Evolutionary conservation across 1,140 invertebrate species (phyloP).

Genomic region (Bicyclus anynana): DNA sequence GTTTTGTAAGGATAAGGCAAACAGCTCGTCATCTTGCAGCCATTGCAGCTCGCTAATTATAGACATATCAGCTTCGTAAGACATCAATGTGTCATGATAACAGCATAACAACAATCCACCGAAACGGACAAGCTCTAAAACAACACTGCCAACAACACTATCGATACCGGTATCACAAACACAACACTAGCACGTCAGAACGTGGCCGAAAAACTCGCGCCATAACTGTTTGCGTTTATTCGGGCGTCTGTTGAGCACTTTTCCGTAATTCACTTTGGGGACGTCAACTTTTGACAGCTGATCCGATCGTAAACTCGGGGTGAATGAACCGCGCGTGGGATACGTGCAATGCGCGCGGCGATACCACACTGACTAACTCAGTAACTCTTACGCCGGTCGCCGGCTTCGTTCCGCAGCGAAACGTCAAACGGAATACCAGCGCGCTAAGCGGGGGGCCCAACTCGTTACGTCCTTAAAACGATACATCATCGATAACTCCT

Average conservation of each 20-base stretch:
- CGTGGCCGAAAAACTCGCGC: conserved; percentile 31
- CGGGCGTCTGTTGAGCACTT: not conserved
- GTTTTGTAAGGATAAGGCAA: conserved; percentile 69
- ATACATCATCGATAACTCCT: conserved; percentile 46
- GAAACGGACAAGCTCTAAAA: conserved; percentile 26
- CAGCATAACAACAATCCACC: conserved; percentile 55
- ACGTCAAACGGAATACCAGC: conserved; percentile 11
- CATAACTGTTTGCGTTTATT: conserved; percentile 22
- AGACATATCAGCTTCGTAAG: conserved; percentile 72
- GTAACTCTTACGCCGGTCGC: too few relatives aligned
- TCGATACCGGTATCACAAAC: conserved; percentile 38
- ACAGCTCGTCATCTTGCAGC: conserved; percentile 70
- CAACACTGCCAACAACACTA: conserved; percentile 44
- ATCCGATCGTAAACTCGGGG: conserved; percentile 55
- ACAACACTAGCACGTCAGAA: conserved; percentile 52
- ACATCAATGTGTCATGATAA: conserved; percentile 70
- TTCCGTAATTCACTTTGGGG: conserved; percentile 35
- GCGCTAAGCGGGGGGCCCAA: conserved; percentile 51
- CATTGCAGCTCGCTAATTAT: conserved; percentile 72
- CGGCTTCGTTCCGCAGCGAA: conserved; percentile 3
- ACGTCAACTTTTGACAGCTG: conserved; percentile 66
- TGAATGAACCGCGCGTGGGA: conserved; percentile 51
- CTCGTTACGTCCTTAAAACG: conserved; percentile 51
- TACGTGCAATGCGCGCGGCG: conserved; percentile 47
- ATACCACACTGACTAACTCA: conserved; percentile 50